A percentile compares a stretch with the other conserved stretches of the same genome.
phyloP scores from a whole-genome alignment of 2,888 invertebrate genomes.

The Drosophila leonis region DNA sequence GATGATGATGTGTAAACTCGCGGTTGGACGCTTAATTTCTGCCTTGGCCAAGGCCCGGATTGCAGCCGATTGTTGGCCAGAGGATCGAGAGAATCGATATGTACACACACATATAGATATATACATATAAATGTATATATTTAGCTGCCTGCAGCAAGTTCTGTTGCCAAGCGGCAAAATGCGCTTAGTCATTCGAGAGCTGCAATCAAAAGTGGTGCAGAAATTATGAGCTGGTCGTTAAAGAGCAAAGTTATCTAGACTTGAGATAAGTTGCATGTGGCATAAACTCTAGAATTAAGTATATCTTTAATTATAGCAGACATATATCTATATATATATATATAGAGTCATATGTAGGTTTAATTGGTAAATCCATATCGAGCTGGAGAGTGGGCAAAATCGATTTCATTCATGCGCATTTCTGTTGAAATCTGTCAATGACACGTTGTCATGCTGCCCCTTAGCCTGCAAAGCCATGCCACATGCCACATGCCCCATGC shows the following conservation, averaged over 20 bases:
- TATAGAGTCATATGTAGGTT: neutral
- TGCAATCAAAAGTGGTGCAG: constrained; percentile 51
- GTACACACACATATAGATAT: neutral
- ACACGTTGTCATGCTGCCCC: constrained; percentile 60
- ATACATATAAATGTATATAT: neutral
- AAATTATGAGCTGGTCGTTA: constrained; percentile 41
- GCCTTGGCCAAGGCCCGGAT: constrained; percentile 68
- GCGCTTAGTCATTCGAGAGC: constrained; percentile 47
- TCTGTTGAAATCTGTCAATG: constrained; percentile 76
- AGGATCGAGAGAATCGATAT: constrained; percentile 16
- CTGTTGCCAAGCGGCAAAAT: constrained; percentile 54
- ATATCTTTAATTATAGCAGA: constrained; percentile 8
- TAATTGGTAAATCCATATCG: constrained; percentile 1
- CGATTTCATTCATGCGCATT: constrained; percentile 79
- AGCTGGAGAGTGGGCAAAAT: constrained; percentile 37
- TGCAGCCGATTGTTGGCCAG: constrained; percentile 27
- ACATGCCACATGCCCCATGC: constrained; percentile 3
- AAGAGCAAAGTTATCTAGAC: constrained; percentile 20
- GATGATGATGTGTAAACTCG: constrained; percentile 81
- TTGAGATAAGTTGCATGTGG: constrained; percentile 7
- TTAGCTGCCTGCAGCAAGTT: constrained; percentile 1
- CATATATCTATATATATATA: neutral
- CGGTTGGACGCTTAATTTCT: constrained; percentile 80
- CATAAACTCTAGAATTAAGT: constrained; percentile 1
- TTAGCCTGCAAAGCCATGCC: constrained; percentile 8